These are phyloP conservation scores for Bradypodion ventrale DNA, from an alignment of 2,797 vertebrate species.

Conservation along the genomic window DNA sequence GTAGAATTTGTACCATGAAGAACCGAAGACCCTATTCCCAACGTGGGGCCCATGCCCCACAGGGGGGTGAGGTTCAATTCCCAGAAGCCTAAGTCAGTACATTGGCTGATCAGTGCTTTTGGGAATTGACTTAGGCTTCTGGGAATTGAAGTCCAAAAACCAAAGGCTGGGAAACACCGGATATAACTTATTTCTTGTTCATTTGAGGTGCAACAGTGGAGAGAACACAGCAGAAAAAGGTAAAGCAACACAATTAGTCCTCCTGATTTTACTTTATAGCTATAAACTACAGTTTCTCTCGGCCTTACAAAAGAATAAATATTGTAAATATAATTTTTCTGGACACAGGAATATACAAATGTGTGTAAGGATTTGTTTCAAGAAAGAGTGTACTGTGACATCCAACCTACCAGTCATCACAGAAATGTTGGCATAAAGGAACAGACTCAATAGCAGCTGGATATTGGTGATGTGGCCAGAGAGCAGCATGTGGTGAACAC, in stretches of 20 bases:
- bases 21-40: not conserved
- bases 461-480: constrained; percentile 66
- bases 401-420: constrained; percentile 74
- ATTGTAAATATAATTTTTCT: not conserved
- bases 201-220: not conserved
- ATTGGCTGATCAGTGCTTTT: no score
- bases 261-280: constrained; percentile 8
- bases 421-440: constrained; percentile 74
- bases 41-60: no score
- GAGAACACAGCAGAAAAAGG: constrained; percentile 15
- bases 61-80: no score
- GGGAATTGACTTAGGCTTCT: no score
- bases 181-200: not conserved
- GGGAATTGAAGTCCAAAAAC: no score
- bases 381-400: not conserved
- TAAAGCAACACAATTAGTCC: constrained; percentile 32
- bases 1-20: not conserved
- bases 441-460: constrained; percentile 62
- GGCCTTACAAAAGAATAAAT: not conserved
- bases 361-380: not conserved
- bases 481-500: constrained; percentile 71
- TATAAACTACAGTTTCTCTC: not conserved
- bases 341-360: not conserved
- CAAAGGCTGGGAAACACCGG: no score
- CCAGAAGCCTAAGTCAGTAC: no score